Base-by-base conservation (phyloP, 2,113 vertebrate genomes). In the Terrapene triunguis region DNA sequence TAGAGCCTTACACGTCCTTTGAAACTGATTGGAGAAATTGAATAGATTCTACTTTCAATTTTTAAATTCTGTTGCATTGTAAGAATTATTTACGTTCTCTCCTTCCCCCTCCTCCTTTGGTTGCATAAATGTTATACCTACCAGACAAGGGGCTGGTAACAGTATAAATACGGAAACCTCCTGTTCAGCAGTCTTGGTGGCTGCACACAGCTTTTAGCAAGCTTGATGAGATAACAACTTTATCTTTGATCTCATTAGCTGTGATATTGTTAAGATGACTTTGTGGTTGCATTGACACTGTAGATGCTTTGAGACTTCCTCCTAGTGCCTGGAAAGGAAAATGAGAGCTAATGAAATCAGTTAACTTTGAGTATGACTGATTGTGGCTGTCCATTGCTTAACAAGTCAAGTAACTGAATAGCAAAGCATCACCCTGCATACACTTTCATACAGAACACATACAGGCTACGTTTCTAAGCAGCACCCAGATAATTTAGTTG, bases 1-100 rank as follows among this genome's bases (percentile, higher is more conserved):
- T 93, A 93, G 98, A 98, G 98, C 97, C 98, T 98, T 98, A 97
- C 98, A 98, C 98, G 98, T 98, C 98, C 98, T 99, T 99, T 99
- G 99, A 99, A 98, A 99, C 2, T 89, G 98, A 98, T 98, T 97
- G 98, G 98, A 99, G 98, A 98, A 99, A 99, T 98, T 99, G 99
- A 99, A 99, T 98, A 97, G 98, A 96, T 98, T 98, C 97, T 98
- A 97, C 98, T 98, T 98, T 97, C 96, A 95, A 97, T 95, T 95
- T 94, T 21, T 80, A 80, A 87, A 84, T 84, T 95, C 93, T n/a
- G 53, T 89, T 95, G 17, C 2, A 93, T 85, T 85, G 79, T 82
- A 90, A 95, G 89, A 84, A 17, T 51, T 48, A 51, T 53, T 86
- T 9, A 81, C 65, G 55, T 93, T 32, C 88, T 92, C 62, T 87